These are phyloP conservation scores for Hirundichthys speculiger DNA, from an alignment of 2,113 vertebrate species.

Conservation along the genomic window DNA sequence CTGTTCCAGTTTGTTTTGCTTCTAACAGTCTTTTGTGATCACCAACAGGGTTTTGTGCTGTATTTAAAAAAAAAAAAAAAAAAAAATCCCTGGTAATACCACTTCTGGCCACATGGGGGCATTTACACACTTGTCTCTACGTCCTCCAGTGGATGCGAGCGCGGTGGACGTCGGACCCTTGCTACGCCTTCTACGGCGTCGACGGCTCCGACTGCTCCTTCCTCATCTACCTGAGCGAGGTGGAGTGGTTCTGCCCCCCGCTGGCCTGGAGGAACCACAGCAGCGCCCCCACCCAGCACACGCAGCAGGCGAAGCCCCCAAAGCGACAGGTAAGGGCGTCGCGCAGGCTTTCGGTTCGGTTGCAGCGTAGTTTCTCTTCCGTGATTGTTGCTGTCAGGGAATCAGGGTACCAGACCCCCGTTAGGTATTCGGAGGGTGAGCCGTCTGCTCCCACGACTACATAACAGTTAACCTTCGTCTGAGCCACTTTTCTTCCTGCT, in stretches of 20 bases:
- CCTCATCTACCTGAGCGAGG: conserved; percentile 96
- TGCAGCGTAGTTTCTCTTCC: neutral
- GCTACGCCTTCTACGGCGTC: conserved; percentile 96
- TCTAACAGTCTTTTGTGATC: too few relatives aligned
- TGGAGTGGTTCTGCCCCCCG: conserved; percentile 97
- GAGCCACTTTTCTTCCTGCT: conserved; percentile 15
- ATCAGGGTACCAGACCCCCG: too few relatives aligned
- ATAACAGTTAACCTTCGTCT: conserved; percentile 35
- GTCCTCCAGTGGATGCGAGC: conserved; percentile 93
- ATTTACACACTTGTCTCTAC: neutral
- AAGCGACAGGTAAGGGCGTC: conserved; percentile 87
- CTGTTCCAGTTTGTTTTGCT: too few relatives aligned
- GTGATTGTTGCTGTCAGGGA: neutral
- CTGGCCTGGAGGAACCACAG: conserved; percentile 91
- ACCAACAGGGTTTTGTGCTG: too few relatives aligned
- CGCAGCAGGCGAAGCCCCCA: conserved; percentile 56
- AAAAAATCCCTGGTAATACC: too few relatives aligned
- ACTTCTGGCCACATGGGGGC: too few relatives aligned
- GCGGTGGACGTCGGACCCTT: conserved; percentile 97
- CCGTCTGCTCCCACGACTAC: conserved; percentile 12
- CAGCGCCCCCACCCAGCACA: conserved; percentile 66
- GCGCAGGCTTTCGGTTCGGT: too few relatives aligned
- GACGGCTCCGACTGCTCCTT: conserved; percentile 98
- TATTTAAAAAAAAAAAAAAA: too few relatives aligned
- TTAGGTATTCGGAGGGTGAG: conserved; percentile 8